Base-by-base conservation (phyloP, 30 jellyfish, hydroid and myxozoan species). In the Nemopilema nomurai region DNA sequence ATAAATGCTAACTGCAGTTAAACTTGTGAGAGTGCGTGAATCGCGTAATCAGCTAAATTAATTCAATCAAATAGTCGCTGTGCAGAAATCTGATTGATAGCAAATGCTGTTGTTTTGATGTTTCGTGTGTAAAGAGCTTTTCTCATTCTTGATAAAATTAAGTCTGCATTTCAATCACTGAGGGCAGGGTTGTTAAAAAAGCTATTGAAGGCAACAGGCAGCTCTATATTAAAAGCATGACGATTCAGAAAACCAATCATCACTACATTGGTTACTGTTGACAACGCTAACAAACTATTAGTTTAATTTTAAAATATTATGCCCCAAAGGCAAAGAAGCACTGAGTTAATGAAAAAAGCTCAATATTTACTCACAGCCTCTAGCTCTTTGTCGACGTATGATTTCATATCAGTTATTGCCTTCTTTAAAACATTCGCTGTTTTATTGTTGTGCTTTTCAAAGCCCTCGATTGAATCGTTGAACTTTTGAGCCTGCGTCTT, bases 401-500 rank as follows among this genome's bases (percentile, higher is more conserved):
- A 27, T 62, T 84, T 84, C 93, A 84, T 84, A 32, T 84, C 93
- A 49, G 77, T 73, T 8, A 84, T 84, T 31, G 93, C 87, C 16
- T 84, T 63, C 32, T 67, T 51, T 8, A 84, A 23, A 8, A 84
- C 93, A 16, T 17, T 62, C 51, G 76, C 87, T 0, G 93, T 84
- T 64, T 73, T 81, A 51, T 52, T 84, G 62, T 70, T 84, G 67
- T 84, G 82, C 49, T 74, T 84, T 26, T 84, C 80, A 27, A 84
- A 77, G 17, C 87, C 93, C 28, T 84, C 87, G 4, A 84, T 84
- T 32, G 87, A 84, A 28, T 64, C 79, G 62, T 70, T 84, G 87
- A 84, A 84, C 19, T 84, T 84, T 76, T 84, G 87, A 0, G 93
- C 93, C 49, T 84, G 93, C 0, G 93, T 49, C 57, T 84, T 84